These are phyloP conservation scores for Carcharodon carcharias DNA, from an alignment of 2,797 vertebrate genomes.

Conservation along the genomic window DNA sequence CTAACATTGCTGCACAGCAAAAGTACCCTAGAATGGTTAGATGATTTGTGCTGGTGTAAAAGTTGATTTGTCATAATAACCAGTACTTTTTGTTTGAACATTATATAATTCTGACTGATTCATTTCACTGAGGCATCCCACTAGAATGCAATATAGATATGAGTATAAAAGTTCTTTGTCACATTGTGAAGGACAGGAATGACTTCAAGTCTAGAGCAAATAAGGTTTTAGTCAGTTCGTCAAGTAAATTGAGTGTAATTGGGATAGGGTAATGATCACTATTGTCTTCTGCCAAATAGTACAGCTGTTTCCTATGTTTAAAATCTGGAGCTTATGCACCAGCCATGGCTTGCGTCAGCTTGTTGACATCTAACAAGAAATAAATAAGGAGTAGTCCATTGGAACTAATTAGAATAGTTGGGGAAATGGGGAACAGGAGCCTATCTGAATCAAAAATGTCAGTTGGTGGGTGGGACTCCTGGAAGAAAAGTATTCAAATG, in stretches of 20 bases:
- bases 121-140: neutral
- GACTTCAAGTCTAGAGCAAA: neutral
- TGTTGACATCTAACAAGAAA: neutral
- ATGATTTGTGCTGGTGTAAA: neutral
- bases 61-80: neutral
- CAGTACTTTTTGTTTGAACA: neutral
- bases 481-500: neutral
- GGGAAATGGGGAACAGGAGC: neutral
- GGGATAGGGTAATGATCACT: neutral
- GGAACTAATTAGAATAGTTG: neutral
- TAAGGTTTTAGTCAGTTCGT: neutral
- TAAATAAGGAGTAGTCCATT: neutral
- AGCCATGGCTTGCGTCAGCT: too few species aligned
- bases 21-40: neutral
- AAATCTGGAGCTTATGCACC: neutral
- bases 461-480: too few species aligned
- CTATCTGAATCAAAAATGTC: neutral
- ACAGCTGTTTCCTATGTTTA: neutral
- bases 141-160: neutral
- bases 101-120: neutral
- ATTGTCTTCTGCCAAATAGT: neutral
- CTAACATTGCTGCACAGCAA: neutral
- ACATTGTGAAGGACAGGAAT: neutral
- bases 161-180: neutral
- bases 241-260: neutral